A percentile compares a stretch with the other conserved stretches of the same genome.
These are phyloP conservation scores for Lepidocolaptes lacrymiger DNA, from an alignment of 2,797 vertebrate species.

Conservation along the genomic window DNA sequence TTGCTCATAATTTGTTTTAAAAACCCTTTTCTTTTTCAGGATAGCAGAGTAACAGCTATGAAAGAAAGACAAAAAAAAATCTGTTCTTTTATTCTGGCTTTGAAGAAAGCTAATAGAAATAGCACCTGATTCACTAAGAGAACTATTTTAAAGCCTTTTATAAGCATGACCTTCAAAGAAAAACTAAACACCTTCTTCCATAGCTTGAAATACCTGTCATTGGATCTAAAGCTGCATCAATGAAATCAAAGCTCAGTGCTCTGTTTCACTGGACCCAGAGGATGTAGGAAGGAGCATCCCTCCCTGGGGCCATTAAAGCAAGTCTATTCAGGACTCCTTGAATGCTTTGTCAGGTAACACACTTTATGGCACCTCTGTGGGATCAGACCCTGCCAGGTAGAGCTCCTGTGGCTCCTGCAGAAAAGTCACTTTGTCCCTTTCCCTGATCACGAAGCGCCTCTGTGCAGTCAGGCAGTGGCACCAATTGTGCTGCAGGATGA, in stretches of 20 bases:
- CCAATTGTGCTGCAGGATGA: neutral
- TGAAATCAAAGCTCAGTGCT: neutral
- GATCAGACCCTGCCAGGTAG: neutral
- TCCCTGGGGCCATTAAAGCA: neutral
- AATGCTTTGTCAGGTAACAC: neutral
- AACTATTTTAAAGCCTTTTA: constrained; percentile 24
- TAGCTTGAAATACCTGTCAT: neutral
- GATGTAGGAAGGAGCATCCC: neutral
- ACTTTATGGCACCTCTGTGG: neutral
- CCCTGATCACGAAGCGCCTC: fast-evolving
- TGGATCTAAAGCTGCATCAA: neutral
- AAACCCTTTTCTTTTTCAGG: neutral
- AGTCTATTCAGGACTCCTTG: neutral
- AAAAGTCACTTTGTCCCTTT: neutral
- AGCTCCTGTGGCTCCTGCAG: neutral
- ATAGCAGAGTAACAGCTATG: neutral
- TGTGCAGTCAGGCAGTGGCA: fast-evolving
- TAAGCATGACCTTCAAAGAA: constrained; percentile 17
- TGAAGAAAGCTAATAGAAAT: constrained; percentile 24
- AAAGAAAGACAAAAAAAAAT: neutral
- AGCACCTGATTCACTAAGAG: neutral
- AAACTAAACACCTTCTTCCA: neutral
- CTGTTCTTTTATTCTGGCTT: neutral
- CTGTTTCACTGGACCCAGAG: neutral
- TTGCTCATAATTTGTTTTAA: neutral